phyloP scores from a whole-genome alignment of 1,140 invertebrate genomes.

The Drosophila paulistorum region DNA sequence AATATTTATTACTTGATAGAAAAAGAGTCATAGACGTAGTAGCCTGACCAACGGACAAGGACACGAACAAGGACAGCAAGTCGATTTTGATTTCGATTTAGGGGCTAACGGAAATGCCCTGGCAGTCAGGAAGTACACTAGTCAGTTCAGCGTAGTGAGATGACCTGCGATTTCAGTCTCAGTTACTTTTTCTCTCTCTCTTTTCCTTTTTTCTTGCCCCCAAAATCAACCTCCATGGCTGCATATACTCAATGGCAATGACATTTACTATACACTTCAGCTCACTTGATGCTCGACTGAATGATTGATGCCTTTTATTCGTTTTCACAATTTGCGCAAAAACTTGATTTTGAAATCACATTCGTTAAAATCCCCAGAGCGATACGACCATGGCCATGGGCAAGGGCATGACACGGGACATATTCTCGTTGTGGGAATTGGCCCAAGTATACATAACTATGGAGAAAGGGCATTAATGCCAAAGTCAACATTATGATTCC shows the following conservation, averaged over 20 bases:
- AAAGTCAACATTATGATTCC: constrained; percentile 74
- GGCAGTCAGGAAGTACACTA: constrained; percentile 57
- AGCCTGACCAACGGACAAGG: constrained; percentile 16
- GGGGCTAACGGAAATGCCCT: constrained; percentile 56
- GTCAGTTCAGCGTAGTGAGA: constrained; percentile 19
- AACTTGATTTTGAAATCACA: constrained; percentile 76
- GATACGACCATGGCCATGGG: constrained; percentile 13
- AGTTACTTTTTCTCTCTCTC: not conserved
- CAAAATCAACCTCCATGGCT: not conserved
- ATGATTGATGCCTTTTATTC: constrained; percentile 79
- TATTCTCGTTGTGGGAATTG: constrained; percentile 12
- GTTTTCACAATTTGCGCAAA: constrained; percentile 62
- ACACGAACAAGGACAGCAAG: not conserved
- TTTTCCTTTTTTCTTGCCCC: not conserved
- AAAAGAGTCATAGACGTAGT: constrained; percentile 23
- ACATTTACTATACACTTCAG: constrained; percentile 79
- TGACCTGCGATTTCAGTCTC: constrained; percentile 9
- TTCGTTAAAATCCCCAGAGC: constrained; percentile 59
- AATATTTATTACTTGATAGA: not conserved
- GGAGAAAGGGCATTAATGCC: constrained; percentile 63
- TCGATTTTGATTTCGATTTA: not conserved
- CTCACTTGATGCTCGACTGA: constrained; percentile 72
- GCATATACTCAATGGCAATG: constrained; percentile 51
- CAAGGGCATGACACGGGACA: not conserved
- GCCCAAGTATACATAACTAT: constrained; percentile 18